Percentiles rank a stretch among this genome's conserved stretches.
These are phyloP conservation scores for Drosophila tripunctata DNA, from an alignment of 2,888 invertebrate genomes.

Conservation along the genomic window DNA sequence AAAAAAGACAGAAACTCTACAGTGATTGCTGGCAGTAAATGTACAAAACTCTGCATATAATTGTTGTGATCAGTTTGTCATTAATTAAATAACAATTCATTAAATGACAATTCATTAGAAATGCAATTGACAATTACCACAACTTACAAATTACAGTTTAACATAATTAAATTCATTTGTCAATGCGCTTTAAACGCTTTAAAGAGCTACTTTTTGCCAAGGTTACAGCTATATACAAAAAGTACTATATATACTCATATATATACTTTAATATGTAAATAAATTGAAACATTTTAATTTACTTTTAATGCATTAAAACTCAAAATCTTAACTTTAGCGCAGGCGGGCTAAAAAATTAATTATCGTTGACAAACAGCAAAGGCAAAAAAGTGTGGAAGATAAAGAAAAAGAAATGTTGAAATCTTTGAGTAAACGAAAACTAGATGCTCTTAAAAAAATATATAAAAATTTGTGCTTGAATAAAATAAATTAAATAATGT, in stretches of 20 bases:
- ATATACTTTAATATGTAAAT: conserved; percentile 23
- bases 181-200: neutral
- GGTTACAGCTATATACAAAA: conserved; percentile 7
- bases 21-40: neutral
- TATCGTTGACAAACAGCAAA: conserved; percentile 65
- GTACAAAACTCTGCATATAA: neutral
- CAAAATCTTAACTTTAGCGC: conserved; percentile 58
- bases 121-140: neutral
- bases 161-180: conserved; percentile 6
- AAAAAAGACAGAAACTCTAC: neutral
- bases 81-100: neutral
- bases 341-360: conserved; percentile 65
- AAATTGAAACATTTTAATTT: conserved; percentile 66
- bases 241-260: neutral
- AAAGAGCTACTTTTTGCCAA: conserved; percentile 4
- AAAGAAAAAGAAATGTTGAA: neutral
- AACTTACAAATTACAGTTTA: neutral
- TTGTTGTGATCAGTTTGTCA: neutral
- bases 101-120: conserved; percentile 4
- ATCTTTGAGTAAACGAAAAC: neutral
- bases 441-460: neutral
- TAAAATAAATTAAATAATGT: too few relatives aligned
- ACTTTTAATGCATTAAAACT: conserved; percentile 69
- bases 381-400: conserved; percentile 2
- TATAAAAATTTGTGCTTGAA: too few relatives aligned